Conservation (phyloP, 2,797 vertebrate genomes). For the Anolis apletophallus region DNA sequence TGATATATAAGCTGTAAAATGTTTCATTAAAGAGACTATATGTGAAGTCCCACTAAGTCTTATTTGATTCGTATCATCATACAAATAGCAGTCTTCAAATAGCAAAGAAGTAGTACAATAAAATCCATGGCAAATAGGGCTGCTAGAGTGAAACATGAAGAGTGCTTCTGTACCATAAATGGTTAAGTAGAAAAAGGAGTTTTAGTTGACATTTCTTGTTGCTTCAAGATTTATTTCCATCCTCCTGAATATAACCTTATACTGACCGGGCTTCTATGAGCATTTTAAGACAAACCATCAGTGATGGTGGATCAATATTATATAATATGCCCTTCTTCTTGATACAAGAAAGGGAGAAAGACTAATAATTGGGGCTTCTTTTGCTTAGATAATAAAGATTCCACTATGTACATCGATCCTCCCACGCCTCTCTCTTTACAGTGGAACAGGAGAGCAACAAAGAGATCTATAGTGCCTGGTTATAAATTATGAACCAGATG, state of each 20-base stretch:
- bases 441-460: slow-evolving; percentile 9
- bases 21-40: not conserved
- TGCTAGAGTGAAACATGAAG: too few species aligned
- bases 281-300: not conserved
- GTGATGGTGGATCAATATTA: not conserved
- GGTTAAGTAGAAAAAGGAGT: too few species aligned
- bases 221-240: not conserved
- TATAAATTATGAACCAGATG: slow-evolving; percentile 35
- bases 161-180: too few species aligned
- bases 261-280: not conserved
- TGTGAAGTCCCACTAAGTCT: not conserved
- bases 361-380: slow-evolving; percentile 10
- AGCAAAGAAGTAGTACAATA: not conserved
- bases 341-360: not conserved
- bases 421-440: not conserved
- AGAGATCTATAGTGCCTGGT: not conserved
- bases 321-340: not conserved
- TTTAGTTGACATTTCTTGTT: too few species aligned
- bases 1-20: too few species aligned
- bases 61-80: not conserved
- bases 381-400: not conserved
- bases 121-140: too few species aligned
- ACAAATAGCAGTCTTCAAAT: not conserved
- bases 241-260: not conserved
- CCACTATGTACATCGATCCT: not conserved